Conservation (phyloP, 2,113 vertebrate species). For the Chamaea fasciata region DNA sequence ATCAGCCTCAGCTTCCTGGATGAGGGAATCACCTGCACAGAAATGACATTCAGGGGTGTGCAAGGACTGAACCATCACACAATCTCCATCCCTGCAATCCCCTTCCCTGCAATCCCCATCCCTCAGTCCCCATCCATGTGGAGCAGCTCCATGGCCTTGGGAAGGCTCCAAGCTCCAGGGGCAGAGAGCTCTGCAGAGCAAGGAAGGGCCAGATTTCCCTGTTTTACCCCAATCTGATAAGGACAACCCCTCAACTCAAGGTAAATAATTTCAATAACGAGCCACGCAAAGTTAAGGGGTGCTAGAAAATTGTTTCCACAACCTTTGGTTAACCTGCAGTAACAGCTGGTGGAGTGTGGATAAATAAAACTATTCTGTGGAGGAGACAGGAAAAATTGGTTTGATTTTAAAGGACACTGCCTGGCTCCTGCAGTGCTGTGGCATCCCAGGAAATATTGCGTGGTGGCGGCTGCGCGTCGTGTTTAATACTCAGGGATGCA, state of each 20-base stretch:
- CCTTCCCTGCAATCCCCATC: not conserved
- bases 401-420: conserved; percentile 48
- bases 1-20: not conserved
- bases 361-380: conserved; percentile 55
- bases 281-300: not conserved
- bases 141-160: fast-evolving
- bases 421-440: not conserved
- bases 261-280: conserved; percentile 11
- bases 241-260: not conserved
- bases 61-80: not conserved
- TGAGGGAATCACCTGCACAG: not conserved
- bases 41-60: not conserved
- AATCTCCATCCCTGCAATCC: not conserved
- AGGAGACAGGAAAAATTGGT: conserved; percentile 47
- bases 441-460: conserved; percentile 48
- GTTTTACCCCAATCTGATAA: fast-evolving
- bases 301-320: conserved; percentile 27
- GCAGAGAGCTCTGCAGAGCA: not conserved
- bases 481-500: conserved; percentile 49
- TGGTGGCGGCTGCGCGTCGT: not conserved
- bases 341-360: conserved; percentile 4
- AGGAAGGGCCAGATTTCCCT: not conserved
- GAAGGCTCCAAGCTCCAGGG: fast-evolving
- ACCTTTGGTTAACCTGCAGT: conserved; percentile 51
- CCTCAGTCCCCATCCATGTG: not conserved